Evolutionary conservation across 2,113 vertebrate genomes (phyloP), one percentile per base, ranked within the genome.

Genomic region (Austrofundulus limnaeus): DNA sequence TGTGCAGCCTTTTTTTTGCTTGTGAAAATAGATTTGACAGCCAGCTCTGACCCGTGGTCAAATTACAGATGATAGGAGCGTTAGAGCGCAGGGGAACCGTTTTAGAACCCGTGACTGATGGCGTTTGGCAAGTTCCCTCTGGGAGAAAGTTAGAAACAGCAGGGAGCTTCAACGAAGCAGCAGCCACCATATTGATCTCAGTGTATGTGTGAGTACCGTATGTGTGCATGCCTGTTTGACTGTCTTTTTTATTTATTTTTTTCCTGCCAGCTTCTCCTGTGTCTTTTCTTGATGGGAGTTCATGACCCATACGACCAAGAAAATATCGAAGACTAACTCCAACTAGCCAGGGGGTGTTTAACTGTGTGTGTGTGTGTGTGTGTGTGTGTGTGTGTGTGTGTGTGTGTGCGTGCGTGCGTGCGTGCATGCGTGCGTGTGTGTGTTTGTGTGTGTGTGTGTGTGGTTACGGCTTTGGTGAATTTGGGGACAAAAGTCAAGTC

Each of bases 101-200:
- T 80, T 71, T 75, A 77, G 82, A 86, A 81, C 78, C 76, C 23
- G 72, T 85, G 80, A 88, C 82, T 85, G 89, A 82, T 76, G 66
- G 61, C 72, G 77, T 82, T 84, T 73, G 83, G 77, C 84, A 77
- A 77, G 66, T 78, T 74, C 70, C 84, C 70, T 80, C 58, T 31
- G 70, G 82, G 85, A 88, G 77, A 66, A 61, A 74, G 72, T 86
- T 52, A 74, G 69, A 68, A 87, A 72, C 83, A 83, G 85, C 51
- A 12, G 75, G 77, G 46, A 17, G 51, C 80, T 76, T 81, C 91
- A 90, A 60, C 67, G 71, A 83, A 85, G 87, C 70, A 85, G 78
- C 78, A 61, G 71, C 81, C 62, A n/a, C 72, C 16, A 3, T 57
- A 78, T 82, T 42, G 46, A 70, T 73, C 72, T 52, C 55, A 57